Conservation (phyloP, 53 echinoderm and acorn worm genomes). For the Mesocentrotus franciscanus region DNA sequence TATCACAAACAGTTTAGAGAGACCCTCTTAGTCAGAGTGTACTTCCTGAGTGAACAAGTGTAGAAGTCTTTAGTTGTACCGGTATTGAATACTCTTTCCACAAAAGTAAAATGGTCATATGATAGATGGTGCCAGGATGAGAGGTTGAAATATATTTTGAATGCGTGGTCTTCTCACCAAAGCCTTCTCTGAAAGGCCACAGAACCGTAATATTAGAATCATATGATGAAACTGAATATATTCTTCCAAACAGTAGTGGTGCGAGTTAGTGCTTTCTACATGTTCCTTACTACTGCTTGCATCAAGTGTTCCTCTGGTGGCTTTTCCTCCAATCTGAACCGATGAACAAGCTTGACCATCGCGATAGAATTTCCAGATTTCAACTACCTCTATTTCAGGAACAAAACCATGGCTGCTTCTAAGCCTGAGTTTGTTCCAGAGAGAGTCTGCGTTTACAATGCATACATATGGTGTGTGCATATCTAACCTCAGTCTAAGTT, state of each 20-base stretch:
- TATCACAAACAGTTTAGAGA: no score
- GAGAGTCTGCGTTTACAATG: background rate
- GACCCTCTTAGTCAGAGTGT: background rate
- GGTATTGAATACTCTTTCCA: background rate
- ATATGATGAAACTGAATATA: no score
- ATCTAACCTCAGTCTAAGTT: background rate
- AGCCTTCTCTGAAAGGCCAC: background rate
- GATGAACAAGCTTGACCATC: background rate
- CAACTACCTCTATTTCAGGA: background rate
- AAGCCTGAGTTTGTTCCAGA: background rate
- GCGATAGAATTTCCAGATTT: background rate
- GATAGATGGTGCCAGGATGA: background rate
- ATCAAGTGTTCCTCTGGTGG: background rate
- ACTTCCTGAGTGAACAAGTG: background rate
- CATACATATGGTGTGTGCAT: no score
- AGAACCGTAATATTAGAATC: background rate
- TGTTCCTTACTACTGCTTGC: background rate
- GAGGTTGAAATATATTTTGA: background rate
- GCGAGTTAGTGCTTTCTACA: background rate
- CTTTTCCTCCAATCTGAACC: background rate
- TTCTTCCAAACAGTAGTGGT: background rate
- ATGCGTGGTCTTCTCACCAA: background rate
- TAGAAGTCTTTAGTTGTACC: background rate
- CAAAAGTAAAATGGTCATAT: background rate
- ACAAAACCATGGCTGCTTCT: background rate